Conservation (phyloP, 2,888 invertebrate species). For the Parnassius smintheus region DNA sequence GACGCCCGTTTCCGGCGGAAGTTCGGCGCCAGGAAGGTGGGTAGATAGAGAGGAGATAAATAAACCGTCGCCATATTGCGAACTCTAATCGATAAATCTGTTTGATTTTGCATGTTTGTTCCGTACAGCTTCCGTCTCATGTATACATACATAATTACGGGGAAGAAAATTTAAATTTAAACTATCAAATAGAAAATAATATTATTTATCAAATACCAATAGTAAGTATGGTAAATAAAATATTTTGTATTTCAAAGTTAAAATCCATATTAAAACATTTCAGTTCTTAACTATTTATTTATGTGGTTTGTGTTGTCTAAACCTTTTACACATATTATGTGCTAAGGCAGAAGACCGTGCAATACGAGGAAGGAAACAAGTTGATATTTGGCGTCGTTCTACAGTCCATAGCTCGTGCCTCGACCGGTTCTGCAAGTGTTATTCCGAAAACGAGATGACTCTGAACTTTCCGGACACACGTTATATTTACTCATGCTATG, state of each 20-base stretch:
- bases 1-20: conserved; percentile 77
- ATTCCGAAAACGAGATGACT: conserved; percentile 75
- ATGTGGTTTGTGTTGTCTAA: too few relatives aligned
- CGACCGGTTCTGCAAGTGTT: conserved; percentile 78
- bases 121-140: conserved; percentile 73
- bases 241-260: too few relatives aligned
- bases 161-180: neutral
- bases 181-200: too few relatives aligned
- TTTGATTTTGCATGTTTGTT: conserved; percentile 73
- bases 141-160: conserved; percentile 55
- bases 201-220: too few relatives aligned
- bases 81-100: conserved; percentile 74
- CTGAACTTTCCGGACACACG: conserved; percentile 72
- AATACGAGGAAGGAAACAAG: conserved; percentile 75
- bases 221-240: too few relatives aligned
- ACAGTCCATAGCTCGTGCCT: conserved; percentile 26
- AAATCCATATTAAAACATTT: too few relatives aligned
- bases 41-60: conserved; percentile 66
- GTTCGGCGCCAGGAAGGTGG: conserved; percentile 75
- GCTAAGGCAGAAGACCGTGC: conserved; percentile 35
- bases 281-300: too few relatives aligned
- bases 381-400: conserved; percentile 69
- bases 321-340: neutral
- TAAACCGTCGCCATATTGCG: conserved; percentile 75
- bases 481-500: conserved; percentile 45